Conservation (phyloP, 2,797 vertebrate species). For the Salarias fasciatus region DNA sequence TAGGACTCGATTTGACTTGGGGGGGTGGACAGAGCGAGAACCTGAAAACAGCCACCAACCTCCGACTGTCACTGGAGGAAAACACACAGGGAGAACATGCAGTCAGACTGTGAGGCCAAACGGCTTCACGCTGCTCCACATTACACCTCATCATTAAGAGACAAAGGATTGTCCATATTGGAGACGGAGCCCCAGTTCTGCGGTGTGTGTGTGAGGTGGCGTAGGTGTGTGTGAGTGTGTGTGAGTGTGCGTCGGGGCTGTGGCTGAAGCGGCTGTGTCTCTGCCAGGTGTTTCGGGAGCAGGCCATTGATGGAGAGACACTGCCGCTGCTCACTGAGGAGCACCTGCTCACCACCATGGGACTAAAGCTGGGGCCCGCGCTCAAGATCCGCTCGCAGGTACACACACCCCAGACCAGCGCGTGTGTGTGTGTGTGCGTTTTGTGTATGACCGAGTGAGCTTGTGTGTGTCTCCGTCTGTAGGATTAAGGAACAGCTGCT, state of each 20-base stretch:
- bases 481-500: constrained; percentile 38
- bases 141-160: too few relatives aligned
- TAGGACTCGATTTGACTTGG: too few relatives aligned
- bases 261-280: constrained; percentile 81
- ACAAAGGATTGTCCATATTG: too few relatives aligned
- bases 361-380: constrained; percentile 94
- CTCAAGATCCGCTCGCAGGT: constrained; percentile 98
- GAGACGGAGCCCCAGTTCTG: constrained; percentile 31
- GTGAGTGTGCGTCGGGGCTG: constrained; percentile 49
- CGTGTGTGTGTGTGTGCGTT: constrained; percentile 49
- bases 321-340: constrained; percentile 96
- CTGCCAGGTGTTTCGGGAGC: constrained; percentile 94
- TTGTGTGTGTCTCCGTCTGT: constrained; percentile 43
- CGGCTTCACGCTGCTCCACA: too few relatives aligned
- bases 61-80: too few relatives aligned
- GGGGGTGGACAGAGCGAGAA: too few relatives aligned
- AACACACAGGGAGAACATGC: too few relatives aligned
- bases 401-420: constrained; percentile 71
- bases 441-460: constrained; percentile 5
- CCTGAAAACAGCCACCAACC: too few relatives aligned
- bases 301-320: constrained; percentile 97
- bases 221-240: constrained; percentile 25
- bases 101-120: too few relatives aligned
- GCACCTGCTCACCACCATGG: constrained; percentile 96
- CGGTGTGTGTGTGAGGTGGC: constrained; percentile 19